Percentiles rank a stretch among this genome's conserved stretches.
Evolutionary conservation across 2,113 vertebrate species (phyloP).

Genomic region (Turdus rufiventris): DNA sequence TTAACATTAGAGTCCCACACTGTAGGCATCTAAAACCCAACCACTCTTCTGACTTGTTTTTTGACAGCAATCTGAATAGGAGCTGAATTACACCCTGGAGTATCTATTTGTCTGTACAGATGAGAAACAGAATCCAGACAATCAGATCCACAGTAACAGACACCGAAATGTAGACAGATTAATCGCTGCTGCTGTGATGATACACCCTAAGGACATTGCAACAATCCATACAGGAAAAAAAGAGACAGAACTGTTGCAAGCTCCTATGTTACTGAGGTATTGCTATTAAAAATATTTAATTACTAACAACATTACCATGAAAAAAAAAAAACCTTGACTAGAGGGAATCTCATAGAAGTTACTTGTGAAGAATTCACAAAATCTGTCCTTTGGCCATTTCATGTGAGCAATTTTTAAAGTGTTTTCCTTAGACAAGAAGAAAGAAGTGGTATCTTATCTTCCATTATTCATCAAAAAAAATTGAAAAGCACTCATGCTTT

Average conservation of each 20-base stretch:
- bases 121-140: background rate
- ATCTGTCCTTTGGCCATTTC: conserved; percentile 3
- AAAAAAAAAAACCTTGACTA: background rate
- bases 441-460: background rate
- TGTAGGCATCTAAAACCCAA: background rate
- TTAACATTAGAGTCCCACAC: background rate
- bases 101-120: background rate
- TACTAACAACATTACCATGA: background rate
- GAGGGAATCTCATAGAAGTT: background rate
- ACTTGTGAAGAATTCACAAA: background rate
- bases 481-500: background rate
- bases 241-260: background rate
- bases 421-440: background rate
- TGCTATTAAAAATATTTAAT: conserved; percentile 3
- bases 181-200: background rate
- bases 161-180: background rate
- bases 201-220: background rate
- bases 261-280: background rate
- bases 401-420: background rate
- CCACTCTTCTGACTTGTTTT: background rate
- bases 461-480: background rate
- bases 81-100: background rate
- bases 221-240: background rate
- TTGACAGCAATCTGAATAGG: background rate
- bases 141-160: background rate